Evolutionary conservation across 1,140 invertebrate species (phyloP), one percentile per base, ranked within the genome.

Genomic region (Marisa cornuarietis): DNA sequence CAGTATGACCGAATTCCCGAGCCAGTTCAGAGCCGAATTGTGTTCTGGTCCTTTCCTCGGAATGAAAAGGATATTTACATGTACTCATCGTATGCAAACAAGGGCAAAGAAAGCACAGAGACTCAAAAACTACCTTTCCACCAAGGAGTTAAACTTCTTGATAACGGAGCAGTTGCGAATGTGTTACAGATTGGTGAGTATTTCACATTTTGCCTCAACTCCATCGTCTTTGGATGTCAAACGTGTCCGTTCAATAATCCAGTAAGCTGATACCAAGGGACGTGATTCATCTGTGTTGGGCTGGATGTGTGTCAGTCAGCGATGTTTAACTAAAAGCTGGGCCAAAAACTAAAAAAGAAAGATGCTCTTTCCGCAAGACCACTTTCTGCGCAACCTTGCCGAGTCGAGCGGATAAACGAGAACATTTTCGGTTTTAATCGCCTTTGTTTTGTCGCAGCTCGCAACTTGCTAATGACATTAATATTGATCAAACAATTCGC

Each of bases 141-240:
- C 92, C 94, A 95, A 91, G 95, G 95, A 89, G 93, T 96, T 90
- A 95, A 95, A 90, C 93, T 96, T 84, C 93, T 96, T 80, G 95
- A 96, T 89, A 93, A 92, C 76, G 94, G 94, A 85, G 94, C 94
- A 90, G 95, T 96, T 79, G 94, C 95, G 89, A 94, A 93, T 90
- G 95, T 96, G 78, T 92, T 96, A 84, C 96, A 96, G 96, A 95
- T 96, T 90, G 96, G 96, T 96, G 92, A 95, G 95, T 95, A 24
- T 54, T 49, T 77, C 31, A 51, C 18, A 66, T 52, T 68, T 24
- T 79, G 31, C 4, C 61, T 72, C 69, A 49, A 22, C 49, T 42
- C 31, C 31, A 42, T 42, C 31, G 31, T 42, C 31, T 62, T 63
- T 22, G 61, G 62, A 63, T 69, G 42, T 58, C 20, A 13, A 51